Conservation (phyloP, 2,113 vertebrate species). For the Bos javanicus region DNA sequence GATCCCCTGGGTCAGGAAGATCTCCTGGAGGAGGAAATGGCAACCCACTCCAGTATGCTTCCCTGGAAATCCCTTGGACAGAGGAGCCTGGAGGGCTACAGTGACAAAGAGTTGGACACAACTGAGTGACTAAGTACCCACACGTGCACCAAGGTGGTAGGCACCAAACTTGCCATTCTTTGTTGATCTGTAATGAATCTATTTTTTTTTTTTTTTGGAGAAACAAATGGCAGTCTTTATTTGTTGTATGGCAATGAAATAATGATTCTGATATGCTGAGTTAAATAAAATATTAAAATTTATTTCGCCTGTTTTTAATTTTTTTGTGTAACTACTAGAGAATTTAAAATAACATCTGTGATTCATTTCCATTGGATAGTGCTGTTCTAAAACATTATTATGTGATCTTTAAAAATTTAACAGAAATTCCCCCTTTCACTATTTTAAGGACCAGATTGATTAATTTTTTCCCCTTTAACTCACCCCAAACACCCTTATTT, state of each 20-base stretch:
- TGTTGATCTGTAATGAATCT: background rate
- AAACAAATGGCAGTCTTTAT: background rate
- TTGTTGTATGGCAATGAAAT: background rate
- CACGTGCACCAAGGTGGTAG: background rate
- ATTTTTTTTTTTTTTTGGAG: background rate
- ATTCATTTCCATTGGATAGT: background rate
- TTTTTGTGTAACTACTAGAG: background rate
- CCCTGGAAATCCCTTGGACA: background rate
- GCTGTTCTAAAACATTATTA: background rate
- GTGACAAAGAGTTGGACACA: background rate
- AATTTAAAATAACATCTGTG: background rate
- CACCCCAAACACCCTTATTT: background rate
- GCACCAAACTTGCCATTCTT: background rate
- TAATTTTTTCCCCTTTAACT: background rate
- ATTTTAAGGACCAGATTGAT: background rate
- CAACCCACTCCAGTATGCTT: background rate
- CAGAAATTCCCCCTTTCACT: background rate
- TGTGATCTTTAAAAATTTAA: background rate
- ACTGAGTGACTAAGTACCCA: background rate
- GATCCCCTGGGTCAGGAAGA: background rate
- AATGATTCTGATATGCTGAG: background rate
- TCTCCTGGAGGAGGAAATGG: background rate
- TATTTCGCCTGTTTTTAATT: background rate
- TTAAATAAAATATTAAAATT: conserved; percentile 13
- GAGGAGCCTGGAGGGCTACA: background rate